These are phyloP conservation scores for Melipona quadrifasciata DNA, from an alignment of 1,140 invertebrate genomes.

Conservation along the genomic window DNA sequence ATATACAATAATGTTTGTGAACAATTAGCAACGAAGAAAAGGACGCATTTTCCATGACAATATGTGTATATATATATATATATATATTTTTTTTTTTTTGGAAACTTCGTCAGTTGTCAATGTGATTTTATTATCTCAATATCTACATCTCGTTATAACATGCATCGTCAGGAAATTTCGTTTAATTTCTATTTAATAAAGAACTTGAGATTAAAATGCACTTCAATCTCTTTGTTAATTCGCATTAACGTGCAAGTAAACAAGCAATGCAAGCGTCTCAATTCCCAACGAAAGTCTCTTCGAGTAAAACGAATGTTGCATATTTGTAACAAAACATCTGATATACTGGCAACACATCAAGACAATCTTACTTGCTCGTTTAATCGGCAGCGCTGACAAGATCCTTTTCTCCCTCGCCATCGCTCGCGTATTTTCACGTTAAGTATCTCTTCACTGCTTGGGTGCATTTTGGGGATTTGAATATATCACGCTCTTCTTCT, in stretches of 20 bases:
- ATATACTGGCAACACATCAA: neutral
- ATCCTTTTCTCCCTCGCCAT: conserved; percentile 32
- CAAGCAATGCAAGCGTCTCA: neutral
- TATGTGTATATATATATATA: too few relatives aligned
- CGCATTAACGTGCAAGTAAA: conserved; percentile 38
- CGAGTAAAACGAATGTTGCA: neutral
- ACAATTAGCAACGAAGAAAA: conserved; percentile 5
- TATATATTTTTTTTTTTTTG: neutral
- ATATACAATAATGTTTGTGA: conserved; percentile 25
- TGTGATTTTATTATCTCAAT: neutral
- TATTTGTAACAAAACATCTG: conserved; percentile 50
- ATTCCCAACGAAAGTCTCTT: neutral
- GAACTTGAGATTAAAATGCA: neutral
- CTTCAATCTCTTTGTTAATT: neutral
- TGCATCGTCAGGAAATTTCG: neutral
- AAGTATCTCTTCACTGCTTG: conserved; percentile 52
- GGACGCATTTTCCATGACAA: neutral
- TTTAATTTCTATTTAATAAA: neutral
- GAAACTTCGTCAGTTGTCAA: neutral
- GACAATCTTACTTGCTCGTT: conserved; percentile 44
- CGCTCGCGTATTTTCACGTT: conserved; percentile 22
- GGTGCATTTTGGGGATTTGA: conserved; percentile 39
- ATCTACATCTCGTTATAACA: conserved; percentile 8
- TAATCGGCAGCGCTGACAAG: conserved; percentile 32
- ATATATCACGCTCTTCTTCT: conserved; percentile 35